Conservation (phyloP, 2,113 vertebrate species). For the Chaenogobius annularis region DNA sequence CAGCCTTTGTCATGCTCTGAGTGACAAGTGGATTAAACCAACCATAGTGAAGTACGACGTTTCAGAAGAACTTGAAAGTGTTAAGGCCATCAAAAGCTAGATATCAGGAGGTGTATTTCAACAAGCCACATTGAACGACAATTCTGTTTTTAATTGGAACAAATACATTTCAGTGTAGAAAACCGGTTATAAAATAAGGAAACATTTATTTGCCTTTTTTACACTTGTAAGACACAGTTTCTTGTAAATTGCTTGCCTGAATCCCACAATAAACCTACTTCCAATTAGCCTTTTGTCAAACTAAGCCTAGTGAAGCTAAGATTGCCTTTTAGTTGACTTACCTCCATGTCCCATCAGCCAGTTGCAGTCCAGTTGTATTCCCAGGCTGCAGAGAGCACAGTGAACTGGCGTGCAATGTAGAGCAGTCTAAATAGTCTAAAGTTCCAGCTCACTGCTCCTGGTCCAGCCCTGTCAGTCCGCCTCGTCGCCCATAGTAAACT, state of each 20-base stretch:
- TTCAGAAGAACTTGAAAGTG: not conserved
- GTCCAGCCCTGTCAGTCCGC: conserved; percentile 45
- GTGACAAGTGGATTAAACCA: not conserved
- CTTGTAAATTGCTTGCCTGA: not conserved
- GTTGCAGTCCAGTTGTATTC: conserved; percentile 23
- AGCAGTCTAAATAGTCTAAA: conserved; percentile 14
- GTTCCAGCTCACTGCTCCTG: conserved; percentile 37
- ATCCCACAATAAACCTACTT: not conserved
- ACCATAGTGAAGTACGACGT: not conserved
- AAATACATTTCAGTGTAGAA: not conserved
- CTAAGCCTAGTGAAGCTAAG: conserved; percentile 9
- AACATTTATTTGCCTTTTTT: no score
- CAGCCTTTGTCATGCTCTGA: not conserved
- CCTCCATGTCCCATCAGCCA: conserved; percentile 48
- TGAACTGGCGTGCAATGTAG: conserved; percentile 28
- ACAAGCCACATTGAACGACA: not conserved
- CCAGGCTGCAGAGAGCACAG: conserved; percentile 32
- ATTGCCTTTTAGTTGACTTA: conserved; percentile 45
- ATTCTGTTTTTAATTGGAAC: not conserved
- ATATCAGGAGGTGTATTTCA: not conserved
- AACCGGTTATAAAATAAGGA: no score
- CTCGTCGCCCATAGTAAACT: conserved; percentile 56
- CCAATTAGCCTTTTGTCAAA: conserved; percentile 25
- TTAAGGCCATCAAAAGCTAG: not conserved
- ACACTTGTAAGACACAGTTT: no score